Conservation (phyloP, 2,888 invertebrate species). For the Lithophane semibrunnea region DNA sequence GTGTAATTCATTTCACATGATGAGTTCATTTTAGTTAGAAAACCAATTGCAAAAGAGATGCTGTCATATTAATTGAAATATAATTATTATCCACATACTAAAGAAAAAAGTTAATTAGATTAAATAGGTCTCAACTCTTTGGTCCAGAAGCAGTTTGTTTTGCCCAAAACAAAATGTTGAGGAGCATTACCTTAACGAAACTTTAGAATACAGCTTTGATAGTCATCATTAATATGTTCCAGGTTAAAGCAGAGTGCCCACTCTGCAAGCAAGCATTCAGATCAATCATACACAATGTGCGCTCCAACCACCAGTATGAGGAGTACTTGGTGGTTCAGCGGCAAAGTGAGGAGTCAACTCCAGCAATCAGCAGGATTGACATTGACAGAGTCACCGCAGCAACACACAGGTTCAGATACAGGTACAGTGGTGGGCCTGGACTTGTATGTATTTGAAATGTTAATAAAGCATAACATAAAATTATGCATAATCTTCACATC, state of each 20-base stretch:
- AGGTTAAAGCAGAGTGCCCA: constrained; percentile 98
- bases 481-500: constrained; percentile 14
- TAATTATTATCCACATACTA: not conserved
- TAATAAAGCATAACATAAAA: constrained; percentile 8
- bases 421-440: constrained; percentile 70
- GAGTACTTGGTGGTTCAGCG: constrained; percentile 92
- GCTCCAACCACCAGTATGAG: constrained; percentile 96
- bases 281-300: constrained; percentile 97
- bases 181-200: not conserved
- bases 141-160: not conserved
- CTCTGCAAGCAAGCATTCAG: constrained; percentile 97
- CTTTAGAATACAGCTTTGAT: not conserved
- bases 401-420: constrained; percentile 88
- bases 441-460: constrained; percentile 12
- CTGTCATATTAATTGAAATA: not conserved
- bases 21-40: constrained; percentile 9
- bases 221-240: constrained; percentile 68
- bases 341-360: constrained; percentile 71
- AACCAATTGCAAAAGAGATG: not conserved
- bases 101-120: not conserved
- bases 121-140: not conserved
- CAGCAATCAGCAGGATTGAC: constrained; percentile 75
- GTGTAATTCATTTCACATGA: not conserved
- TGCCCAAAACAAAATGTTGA: not conserved
- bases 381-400: constrained; percentile 77